Percentiles rank a stretch among this genome's conserved stretches.
Evolutionary conservation across 2,888 invertebrate genomes (phyloP).

Genomic region (Pollenia griseotomentosa): DNA sequence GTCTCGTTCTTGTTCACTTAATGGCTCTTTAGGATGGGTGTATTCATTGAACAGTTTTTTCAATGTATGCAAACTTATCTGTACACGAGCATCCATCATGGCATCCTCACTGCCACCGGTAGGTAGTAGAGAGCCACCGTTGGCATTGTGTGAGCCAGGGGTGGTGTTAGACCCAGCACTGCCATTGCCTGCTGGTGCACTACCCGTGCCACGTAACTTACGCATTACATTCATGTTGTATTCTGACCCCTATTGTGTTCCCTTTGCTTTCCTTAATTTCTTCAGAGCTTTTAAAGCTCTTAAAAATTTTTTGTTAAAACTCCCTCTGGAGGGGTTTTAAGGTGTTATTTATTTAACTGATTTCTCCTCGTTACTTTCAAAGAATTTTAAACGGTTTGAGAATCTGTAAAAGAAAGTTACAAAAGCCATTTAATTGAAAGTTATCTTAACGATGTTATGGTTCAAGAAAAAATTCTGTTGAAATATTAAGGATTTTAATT

Average conservation of each 20-base stretch:
- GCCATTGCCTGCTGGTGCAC: conserved; percentile 79
- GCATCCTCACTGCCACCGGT: conserved; percentile 77
- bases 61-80: conserved; percentile 97
- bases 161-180: conserved; percentile 85
- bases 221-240: conserved; percentile 95
- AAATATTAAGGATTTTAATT: conserved; percentile 5
- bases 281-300: conserved; percentile 69
- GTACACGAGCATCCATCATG: conserved; percentile 89
- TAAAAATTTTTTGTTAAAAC: conserved; percentile 35
- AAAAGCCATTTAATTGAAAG: conserved; percentile 46
- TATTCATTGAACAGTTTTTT: conserved; percentile 98
- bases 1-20: conserved; percentile 93
- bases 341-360: background rate
- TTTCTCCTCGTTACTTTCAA: background rate
- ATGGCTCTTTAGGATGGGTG: conserved; percentile 93
- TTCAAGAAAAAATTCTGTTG: conserved; percentile 14
- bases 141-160: conserved; percentile 82
- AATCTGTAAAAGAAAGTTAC: conserved; percentile 59
- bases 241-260: background rate
- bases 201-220: conserved; percentile 89
- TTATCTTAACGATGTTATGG: conserved; percentile 26
- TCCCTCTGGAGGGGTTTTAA: conserved; percentile 53
- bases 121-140: conserved; percentile 84
- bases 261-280: background rate
- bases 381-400: conserved; percentile 53